Evolutionary conservation across 2,113 vertebrate species (phyloP), one percentile per base, ranked within the genome.

Genomic region (Chionomys nivalis): DNA sequence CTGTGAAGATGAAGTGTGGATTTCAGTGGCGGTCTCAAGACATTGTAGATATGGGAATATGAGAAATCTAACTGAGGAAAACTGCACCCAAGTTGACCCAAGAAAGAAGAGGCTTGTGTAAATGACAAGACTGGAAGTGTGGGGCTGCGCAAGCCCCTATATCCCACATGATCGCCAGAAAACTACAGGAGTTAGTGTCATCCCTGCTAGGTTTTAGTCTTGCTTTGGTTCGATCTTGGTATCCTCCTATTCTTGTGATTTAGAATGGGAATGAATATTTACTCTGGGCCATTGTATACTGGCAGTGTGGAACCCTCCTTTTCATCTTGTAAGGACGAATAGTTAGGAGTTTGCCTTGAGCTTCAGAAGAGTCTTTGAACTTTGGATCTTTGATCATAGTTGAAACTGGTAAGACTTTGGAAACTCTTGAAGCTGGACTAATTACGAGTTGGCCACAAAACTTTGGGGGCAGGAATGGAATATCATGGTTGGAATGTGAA

Each of bases 301-400:
- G n/a, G 14, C 11, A 42, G n/a, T 70, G 9, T 55, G 9, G 75
- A 58, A 89, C 16, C 24, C 17, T 75, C n/a, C 17, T 42, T 89
- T 75, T 39, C 52, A 75, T 75, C 28, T 73, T 75, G 4, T 58
- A 75, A 70, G 70, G 26, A 42, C 4, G 26, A 26, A 70, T 23
- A 89, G 63, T 87, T 52, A 87, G 70, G 68, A 39, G 87, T 75
- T 88, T 89, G 24, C 49, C 70, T 89, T 42, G 49, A 75, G 87
- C 70, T 70, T 89, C n/a, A 89, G 87, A 42, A 75, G 49, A 89
- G 36, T 75, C 70, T 89, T 89, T 89, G 87, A 58, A 58, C 87
- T 89, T 61, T 42, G 7, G 70, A 42, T 28, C 49, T 89, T 89
- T 89, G 49, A 75, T 58, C 52, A 75, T 52, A 42, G 49, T 42